Evolutionary conservation across 2,888 invertebrate genomes (phyloP).

Genomic region (Drosophila picticornis): DNA sequence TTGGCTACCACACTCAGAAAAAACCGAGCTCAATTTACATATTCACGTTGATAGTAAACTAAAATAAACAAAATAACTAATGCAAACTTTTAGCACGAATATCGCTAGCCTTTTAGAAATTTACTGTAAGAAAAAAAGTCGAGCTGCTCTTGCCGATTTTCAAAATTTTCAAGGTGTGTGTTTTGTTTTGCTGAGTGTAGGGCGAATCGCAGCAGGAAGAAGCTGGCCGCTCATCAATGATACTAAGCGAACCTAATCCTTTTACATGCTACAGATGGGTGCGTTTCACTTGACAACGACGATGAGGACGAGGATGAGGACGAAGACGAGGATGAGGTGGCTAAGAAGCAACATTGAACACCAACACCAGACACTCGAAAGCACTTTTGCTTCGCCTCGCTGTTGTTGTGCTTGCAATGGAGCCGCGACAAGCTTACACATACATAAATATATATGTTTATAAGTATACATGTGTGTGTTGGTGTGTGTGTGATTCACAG

Average conservation of each 20-base stretch:
- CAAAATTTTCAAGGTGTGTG: background rate
- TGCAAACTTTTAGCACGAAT: too few species aligned
- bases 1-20: conserved; percentile 1
- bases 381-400: conserved; percentile 25
- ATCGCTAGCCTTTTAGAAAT: too few species aligned
- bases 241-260: conserved; percentile 79
- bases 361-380: conserved; percentile 8
- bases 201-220: background rate
- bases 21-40: background rate
- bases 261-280: conserved; percentile 68
- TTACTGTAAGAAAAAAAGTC: background rate
- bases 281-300: conserved; percentile 48
- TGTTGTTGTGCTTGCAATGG: conserved; percentile 48
- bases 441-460: conserved; percentile 40
- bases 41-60: too few species aligned
- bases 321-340: background rate
- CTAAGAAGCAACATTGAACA: conserved; percentile 10
- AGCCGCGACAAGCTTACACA: conserved; percentile 57
- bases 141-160: background rate
- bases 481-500: conserved; percentile 52
- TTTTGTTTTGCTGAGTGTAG: background rate
- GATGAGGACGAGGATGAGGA: background rate
- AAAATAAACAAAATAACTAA: too few species aligned
- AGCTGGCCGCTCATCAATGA: conserved; percentile 71
- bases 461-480: conserved; percentile 12